Conservation (phyloP, 2,888 invertebrate species). For the Troilus luridus region DNA sequence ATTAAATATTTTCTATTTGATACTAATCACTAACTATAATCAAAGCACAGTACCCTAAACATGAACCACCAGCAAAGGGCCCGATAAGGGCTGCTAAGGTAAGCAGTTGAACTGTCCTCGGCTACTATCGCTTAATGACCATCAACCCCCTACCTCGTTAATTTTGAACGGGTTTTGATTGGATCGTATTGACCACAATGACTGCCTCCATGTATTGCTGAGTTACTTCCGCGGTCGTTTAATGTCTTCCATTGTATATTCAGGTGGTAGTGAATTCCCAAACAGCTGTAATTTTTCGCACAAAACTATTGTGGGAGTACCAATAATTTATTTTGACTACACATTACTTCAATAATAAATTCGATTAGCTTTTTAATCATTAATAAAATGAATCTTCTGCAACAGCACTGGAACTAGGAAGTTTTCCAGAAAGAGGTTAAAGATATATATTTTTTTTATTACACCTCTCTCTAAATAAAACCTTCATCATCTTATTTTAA, state of each 20-base stretch:
- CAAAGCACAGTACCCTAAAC: not conserved
- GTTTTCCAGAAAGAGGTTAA: no score
- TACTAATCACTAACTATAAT: not conserved
- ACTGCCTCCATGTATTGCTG: not conserved
- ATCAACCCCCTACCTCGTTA: not conserved
- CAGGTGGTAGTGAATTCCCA: not conserved
- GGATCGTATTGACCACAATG: not conserved
- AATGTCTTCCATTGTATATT: not conserved
- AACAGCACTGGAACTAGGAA: no score
- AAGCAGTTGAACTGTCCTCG: not conserved
- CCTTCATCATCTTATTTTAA: no score
- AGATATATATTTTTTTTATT: no score
- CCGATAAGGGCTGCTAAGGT: not conserved
- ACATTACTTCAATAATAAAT: no score
- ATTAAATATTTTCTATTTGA: not conserved
- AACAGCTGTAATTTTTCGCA: not conserved
- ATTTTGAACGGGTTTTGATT: constrained; percentile 12
- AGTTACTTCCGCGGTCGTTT: not conserved
- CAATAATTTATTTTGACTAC: not conserved
- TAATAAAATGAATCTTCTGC: no score
- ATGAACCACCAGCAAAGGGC: not conserved
- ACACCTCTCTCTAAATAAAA: no score
- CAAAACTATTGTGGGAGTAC: not conserved
- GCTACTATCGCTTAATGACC: not conserved
- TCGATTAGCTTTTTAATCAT: no score